Percentiles rank a stretch among this genome's conserved stretches.
phyloP scores from a whole-genome alignment of 1,140 invertebrate genomes.

The Orchestia grillus region DNA sequence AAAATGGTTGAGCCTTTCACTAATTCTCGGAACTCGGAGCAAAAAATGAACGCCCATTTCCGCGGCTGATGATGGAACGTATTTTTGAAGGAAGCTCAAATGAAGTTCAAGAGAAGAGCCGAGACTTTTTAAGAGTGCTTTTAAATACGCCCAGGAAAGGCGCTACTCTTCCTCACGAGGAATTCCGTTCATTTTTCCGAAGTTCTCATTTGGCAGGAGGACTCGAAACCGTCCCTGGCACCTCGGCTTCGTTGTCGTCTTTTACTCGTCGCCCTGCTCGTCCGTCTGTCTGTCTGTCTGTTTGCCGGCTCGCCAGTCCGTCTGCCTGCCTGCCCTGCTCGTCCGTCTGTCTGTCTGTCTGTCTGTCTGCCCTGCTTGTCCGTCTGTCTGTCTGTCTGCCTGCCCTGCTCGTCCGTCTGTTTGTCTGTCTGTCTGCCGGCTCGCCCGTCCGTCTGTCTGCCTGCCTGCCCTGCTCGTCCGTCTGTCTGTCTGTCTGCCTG shows the following conservation, averaged over 20 bases:
- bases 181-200: background rate
- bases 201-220: background rate
- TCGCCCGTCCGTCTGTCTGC: too few species aligned
- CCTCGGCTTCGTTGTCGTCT: background rate
- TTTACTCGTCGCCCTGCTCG: background rate
- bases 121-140: constrained; percentile 5
- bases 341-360: too few species aligned
- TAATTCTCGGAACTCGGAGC: constrained; percentile 16
- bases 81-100: constrained; percentile 38
- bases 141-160: constrained; percentile 33
- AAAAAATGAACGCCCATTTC: constrained; percentile 40
- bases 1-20: background rate
- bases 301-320: background rate
- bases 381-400: too few species aligned
- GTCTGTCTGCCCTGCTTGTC: too few species aligned
- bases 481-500: too few species aligned
- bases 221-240: background rate
- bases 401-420: too few species aligned
- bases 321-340: too few species aligned
- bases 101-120: background rate
- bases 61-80: constrained; percentile 46
- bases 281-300: background rate
- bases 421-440: too few species aligned
- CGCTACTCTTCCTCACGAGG: constrained; percentile 18
- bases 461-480: too few species aligned